These are phyloP conservation scores for Coilia nasus DNA, from an alignment of 2,797 vertebrate species.

Conservation along the genomic window DNA sequence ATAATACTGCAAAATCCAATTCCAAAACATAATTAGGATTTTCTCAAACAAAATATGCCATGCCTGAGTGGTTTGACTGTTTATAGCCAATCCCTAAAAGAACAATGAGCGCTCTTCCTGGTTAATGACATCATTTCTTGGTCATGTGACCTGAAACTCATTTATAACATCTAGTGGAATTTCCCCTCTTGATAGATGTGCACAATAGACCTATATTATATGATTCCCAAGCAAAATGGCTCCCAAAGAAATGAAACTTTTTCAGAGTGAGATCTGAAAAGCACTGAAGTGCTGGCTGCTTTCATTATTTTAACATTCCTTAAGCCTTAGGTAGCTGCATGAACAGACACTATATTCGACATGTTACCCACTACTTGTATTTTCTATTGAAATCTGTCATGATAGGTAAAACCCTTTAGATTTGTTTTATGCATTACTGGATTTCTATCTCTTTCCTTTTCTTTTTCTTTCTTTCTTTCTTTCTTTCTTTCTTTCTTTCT, in stretches of 20 bases:
- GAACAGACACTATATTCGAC: background rate
- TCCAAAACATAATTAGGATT: background rate
- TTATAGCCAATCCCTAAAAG: background rate
- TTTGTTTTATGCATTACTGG: background rate
- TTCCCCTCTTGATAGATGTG: background rate
- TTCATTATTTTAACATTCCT: background rate
- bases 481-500: background rate
- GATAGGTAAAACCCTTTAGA: background rate
- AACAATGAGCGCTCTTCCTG: slow-evolving; percentile 30
- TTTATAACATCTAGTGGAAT: background rate
- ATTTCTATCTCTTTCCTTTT: background rate
- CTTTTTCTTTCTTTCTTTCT: too few species aligned
- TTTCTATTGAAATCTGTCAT: background rate
- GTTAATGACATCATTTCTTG: slow-evolving; percentile 23
- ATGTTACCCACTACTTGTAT: background rate
- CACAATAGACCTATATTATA: slow-evolving; percentile 15
- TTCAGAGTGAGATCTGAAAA: background rate
- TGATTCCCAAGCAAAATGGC: background rate
- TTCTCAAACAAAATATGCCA: background rate
- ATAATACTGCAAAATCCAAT: background rate
- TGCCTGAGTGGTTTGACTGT: background rate
- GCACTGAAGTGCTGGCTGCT: background rate
- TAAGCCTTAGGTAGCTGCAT: background rate
- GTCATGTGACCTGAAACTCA: slow-evolving; percentile 15
- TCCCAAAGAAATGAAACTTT: background rate